Conservation (phyloP, 2,888 invertebrate species). For the Andricus quercusramuli region DNA sequence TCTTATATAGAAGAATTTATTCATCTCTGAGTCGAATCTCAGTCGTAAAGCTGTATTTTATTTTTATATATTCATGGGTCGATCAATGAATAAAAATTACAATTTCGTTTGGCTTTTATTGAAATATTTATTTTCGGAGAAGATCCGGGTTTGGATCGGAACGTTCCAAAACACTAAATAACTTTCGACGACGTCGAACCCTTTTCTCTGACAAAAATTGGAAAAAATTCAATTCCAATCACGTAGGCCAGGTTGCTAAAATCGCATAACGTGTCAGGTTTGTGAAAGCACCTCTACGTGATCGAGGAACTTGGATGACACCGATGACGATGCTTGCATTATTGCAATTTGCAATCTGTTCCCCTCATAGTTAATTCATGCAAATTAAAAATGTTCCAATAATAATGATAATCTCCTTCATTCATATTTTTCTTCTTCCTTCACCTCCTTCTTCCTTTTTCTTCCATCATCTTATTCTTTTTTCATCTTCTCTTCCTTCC, state of each 20-base stretch:
- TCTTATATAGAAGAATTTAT: no score
- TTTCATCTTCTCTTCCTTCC: no score
- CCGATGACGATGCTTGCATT: conserved; percentile 5
- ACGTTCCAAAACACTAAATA: conserved; percentile 6
- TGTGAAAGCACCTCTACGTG: conserved; percentile 71
- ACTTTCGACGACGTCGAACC: conserved; percentile 15
- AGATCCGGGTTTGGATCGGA: background rate
- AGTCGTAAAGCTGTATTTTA: no score
- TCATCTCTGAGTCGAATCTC: no score
- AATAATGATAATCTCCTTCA: no score
- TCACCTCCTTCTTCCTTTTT: no score
- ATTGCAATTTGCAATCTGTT: conserved; percentile 26
- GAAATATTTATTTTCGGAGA: background rate
- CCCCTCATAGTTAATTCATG: background rate
- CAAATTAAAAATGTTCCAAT: background rate
- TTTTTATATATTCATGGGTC: no score
- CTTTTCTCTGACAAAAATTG: background rate
- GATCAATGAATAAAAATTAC: no score
- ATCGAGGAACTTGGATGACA: conserved; percentile 58
- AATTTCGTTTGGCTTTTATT: no score
- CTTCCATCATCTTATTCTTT: no score
- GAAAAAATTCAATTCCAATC: conserved; percentile 66
- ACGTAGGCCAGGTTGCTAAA: conserved; percentile 67
- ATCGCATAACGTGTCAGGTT: conserved; percentile 70
- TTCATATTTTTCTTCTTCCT: no score